phyloP scores from a whole-genome alignment of 2,113 vertebrate species.

The Tricholaema leucomelas region DNA sequence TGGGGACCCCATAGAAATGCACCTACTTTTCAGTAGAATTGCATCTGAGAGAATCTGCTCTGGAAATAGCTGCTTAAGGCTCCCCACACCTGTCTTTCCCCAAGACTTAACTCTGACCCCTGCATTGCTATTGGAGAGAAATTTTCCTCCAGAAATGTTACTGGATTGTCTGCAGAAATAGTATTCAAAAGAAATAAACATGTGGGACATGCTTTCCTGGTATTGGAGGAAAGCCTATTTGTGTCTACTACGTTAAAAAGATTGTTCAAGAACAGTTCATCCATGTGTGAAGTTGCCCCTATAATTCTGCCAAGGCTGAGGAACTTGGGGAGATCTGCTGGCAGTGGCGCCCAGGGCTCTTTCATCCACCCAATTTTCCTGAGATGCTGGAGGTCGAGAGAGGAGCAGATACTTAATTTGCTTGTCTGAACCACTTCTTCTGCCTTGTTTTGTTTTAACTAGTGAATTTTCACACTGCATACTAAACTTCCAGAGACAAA shows the following conservation, averaged over 20 bases:
- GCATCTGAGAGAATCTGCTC: neutral
- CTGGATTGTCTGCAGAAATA: neutral
- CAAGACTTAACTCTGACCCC: neutral
- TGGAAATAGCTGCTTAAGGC: neutral
- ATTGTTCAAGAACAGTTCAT: neutral
- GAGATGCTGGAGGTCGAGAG: neutral
- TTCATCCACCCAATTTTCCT: neutral
- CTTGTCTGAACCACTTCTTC: neutral
- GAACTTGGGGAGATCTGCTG: neutral
- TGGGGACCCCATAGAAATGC: accelerated
- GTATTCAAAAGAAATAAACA: neutral
- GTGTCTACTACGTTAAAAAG: neutral
- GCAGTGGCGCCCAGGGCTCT: accelerated
- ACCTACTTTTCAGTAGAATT: accelerated
- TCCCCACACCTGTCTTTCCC: accelerated
- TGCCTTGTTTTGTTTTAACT: neutral
- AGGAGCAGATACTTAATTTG: neutral
- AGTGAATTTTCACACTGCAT: neutral
- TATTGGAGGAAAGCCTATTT: neutral
- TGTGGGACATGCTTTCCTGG: neutral
- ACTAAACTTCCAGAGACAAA: neutral
- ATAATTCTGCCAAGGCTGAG: neutral
- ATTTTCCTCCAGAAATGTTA: neutral
- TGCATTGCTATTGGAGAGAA: accelerated
- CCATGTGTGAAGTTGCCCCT: neutral